A percentile compares a stretch with the other conserved stretches of the same genome.
phyloP scores from a whole-genome alignment of 2,113 vertebrate species.

The Phyllostomus discolor region DNA sequence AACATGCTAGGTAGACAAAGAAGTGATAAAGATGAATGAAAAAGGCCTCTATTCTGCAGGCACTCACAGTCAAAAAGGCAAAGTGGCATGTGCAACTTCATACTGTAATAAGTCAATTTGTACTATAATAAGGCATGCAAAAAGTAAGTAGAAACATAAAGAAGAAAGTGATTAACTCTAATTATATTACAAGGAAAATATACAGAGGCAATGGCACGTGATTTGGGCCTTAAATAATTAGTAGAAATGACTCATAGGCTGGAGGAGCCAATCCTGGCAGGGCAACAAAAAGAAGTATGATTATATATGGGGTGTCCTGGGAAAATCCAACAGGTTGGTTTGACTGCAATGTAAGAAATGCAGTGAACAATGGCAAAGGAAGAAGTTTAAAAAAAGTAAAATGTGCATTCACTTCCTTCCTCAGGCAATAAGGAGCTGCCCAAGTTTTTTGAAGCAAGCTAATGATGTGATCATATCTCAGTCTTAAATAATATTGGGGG shows the following conservation, averaged over 20 bases:
- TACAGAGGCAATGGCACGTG: not conserved
- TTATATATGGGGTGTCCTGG: not conserved
- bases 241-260: not conserved
- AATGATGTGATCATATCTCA: not conserved
- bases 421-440: not conserved
- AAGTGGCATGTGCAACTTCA: not conserved
- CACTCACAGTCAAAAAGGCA: not conserved
- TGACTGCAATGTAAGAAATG: not conserved
- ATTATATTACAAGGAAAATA: not conserved
- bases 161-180: not conserved
- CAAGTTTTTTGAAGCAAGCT: not conserved
- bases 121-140: not conserved
- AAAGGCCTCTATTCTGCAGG: not conserved
- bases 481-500: not conserved
- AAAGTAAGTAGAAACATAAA: not conserved
- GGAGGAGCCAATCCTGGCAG: not conserved
- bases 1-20: not conserved
- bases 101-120: not conserved
- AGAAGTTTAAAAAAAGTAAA: not conserved
- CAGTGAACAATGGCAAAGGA: not conserved
- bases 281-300: not conserved
- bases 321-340: not conserved
- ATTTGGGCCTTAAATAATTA: not conserved
- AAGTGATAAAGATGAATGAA: conserved; percentile 14
- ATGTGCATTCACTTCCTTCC: not conserved